Evolutionary conservation across 2,113 vertebrate species (phyloP).

Genomic region (Tupaia tana): DNA sequence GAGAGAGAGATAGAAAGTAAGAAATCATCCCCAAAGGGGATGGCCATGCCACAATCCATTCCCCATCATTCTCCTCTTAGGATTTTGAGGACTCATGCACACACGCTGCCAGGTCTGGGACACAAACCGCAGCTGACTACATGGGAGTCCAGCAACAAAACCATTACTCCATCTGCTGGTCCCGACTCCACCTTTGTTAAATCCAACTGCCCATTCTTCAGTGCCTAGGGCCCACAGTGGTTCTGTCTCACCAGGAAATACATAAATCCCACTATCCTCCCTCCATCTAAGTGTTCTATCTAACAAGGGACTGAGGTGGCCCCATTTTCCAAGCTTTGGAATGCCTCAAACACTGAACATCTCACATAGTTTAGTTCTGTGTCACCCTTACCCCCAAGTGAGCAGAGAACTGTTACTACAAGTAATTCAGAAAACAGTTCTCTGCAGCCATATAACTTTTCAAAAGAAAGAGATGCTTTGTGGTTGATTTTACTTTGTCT

Average conservation of each 20-base stretch:
- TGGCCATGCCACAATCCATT: no score
- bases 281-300: fast-evolving
- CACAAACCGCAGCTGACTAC: no score
- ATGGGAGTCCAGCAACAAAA: no score
- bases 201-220: neutral
- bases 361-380: neutral
- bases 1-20: no score
- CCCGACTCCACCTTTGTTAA: neutral
- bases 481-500: neutral
- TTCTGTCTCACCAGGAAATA: neutral
- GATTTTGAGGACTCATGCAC: no score
- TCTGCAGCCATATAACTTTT: neutral
- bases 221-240: neutral
- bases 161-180: no score
- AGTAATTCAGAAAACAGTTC: neutral
- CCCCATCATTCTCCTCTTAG: no score
- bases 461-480: neutral
- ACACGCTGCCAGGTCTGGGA: no score
- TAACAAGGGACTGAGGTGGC: neutral
- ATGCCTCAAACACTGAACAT: neutral
- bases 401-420: neutral
- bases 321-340: neutral
- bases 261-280: fast-evolving
- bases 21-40: no score
- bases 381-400: neutral